These are phyloP conservation scores for Callaeas wilsoni DNA, from an alignment of 2,113 vertebrate species.

Conservation along the genomic window DNA sequence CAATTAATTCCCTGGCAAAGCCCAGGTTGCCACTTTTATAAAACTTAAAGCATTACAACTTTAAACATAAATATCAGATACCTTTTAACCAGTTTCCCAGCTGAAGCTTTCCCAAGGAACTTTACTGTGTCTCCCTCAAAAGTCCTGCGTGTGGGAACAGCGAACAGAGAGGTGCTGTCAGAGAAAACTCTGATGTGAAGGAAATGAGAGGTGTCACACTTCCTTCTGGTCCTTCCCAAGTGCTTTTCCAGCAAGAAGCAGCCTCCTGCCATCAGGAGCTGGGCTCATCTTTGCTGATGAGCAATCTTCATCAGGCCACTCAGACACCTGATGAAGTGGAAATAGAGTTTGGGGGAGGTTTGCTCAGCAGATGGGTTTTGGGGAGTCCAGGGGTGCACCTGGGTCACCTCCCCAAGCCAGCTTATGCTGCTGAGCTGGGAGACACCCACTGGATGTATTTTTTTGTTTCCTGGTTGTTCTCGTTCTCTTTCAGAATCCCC, in stretches of 20 bases:
- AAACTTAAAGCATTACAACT: background rate
- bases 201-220: background rate
- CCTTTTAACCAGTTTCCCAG: background rate
- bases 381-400: background rate
- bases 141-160: background rate
- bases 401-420: background rate
- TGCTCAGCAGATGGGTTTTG: background rate
- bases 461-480: background rate
- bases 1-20: background rate
- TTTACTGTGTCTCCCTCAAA: background rate
- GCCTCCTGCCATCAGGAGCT: background rate
- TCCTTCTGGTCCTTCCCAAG: background rate
- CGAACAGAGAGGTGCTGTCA: background rate
- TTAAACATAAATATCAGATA: background rate
- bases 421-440: background rate
- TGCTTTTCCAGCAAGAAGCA: background rate
- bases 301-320: too few relatives aligned
- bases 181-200: background rate
- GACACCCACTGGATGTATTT: background rate
- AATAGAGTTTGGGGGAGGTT: background rate
- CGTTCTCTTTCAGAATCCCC: background rate
- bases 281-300: background rate
- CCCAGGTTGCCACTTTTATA: background rate
- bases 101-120: background rate
- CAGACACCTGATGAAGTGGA: background rate